Base-by-base conservation (phyloP, 2,888 invertebrate genomes). In the Cryptocheilus praepositus region DNA sequence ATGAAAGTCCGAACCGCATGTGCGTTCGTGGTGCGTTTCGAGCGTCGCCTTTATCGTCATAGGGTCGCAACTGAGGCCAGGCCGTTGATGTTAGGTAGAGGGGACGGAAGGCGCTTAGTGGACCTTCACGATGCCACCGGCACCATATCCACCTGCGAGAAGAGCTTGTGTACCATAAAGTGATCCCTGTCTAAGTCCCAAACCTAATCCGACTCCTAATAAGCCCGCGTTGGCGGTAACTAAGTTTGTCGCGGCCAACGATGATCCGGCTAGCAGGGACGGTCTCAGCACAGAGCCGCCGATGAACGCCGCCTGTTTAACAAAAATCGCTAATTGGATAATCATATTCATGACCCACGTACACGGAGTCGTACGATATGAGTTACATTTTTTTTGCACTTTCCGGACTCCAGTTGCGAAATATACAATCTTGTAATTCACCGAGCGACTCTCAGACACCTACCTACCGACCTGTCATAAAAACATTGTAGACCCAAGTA, bases 121-220 rank as follows among this genome's bases (percentile, higher is more conserved):
- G 44, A 81, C 58, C 56, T 81, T 81, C 8, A 81, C 66, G 63
- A 80, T 56, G 51, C 73, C 72, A 22, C 66, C 76, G 51, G 68
- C 59, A 51, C 76, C 81, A 11, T 36, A 36, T 45, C 73, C 73
- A 44, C 78, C 73, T 3, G 79, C 64, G 22, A 81, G 66, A 19
- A 81, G 57, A 16, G 76, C 66, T 49, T 80, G 79, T 28, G 78
- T 65, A 62, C 76, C 76, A 21, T 80, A 81, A 15, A 83, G 69
- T 13, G 80, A 74, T 56, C 78, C 79, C 43, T 73, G 71, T 58
- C 77, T 71, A 2, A 83, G 64, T 52, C 78, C 83, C 43, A 81
- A 64, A n/a, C 80, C 83, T 0, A 81, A 59, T 18, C 76, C 80
- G 21, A 81, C 57, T 16, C 63, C 67, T 16, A 68, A 3, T 3